Evolutionary conservation across 2,888 invertebrate species (phyloP), one percentile per base, ranked within the genome.

Genomic region (Phaonia tiefii): DNA sequence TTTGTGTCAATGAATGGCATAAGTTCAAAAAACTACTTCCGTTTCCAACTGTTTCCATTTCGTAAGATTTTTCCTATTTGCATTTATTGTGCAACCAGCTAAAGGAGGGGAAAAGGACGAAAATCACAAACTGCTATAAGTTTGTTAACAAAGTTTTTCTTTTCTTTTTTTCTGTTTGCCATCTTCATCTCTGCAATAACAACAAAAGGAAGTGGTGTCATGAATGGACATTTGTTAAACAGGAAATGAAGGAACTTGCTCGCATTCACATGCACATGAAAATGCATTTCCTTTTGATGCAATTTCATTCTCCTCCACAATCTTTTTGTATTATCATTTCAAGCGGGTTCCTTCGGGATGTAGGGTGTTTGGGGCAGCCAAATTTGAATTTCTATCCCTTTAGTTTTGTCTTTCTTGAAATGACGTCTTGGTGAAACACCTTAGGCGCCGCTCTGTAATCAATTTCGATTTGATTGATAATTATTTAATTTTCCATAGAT

Each of bases 211-310:
- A 69, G 60, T 72, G 76, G 58, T 31, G 31, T 58, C 25, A 22
- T 25, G 15, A 63, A 42, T 37, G 63, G 70, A 74, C 71, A 71
- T 75, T 78, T 17, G 42, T 42, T 20, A 69, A 79, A 82, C 72
- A 82, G 82, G 79, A 82, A 82, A 79, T 75, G 71, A 82, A 85
- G 84, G 74, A 73, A 85, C 79, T 79, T 75, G n/a, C 31, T 31
- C 31, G 8, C 78, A 74, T 71, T 81, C 82, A 79, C 67, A 8
- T 31, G 31, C 31, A 31, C n/a, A n/a, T n/a, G n/a, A 74, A 80
- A 77, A 80, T 73, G 77, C 69, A 74, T 80, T 76, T 76, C 80
- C 80, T 72, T 80, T 31, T 31, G 3, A 31, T 31, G 31, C 31
- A 31, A 31, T 31, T 31, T 31, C n/a, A n/a, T n/a, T n/a, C 56